Conservation (phyloP, 2,113 vertebrate genomes). For the Tretioscincus oriximinensis region DNA sequence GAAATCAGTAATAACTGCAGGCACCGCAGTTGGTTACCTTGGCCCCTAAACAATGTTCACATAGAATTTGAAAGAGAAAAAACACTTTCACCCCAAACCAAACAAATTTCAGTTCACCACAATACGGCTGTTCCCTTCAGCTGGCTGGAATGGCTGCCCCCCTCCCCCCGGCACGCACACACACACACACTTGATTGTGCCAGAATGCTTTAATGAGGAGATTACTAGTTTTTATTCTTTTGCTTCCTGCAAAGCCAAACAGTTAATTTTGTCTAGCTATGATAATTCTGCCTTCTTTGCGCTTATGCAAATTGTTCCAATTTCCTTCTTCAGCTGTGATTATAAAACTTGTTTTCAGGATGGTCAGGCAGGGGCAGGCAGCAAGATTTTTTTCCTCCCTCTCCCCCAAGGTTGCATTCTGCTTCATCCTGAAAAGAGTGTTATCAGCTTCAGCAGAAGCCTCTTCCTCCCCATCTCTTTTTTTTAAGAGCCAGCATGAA, state of each 20-base stretch:
- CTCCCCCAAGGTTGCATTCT: not conserved
- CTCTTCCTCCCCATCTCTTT: not conserved
- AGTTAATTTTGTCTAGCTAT: conserved; percentile 21
- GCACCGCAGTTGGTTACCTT: not conserved
- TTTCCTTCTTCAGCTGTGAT: conserved; percentile 26
- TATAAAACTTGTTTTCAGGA: conserved; percentile 13
- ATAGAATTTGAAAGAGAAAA: too few relatives aligned
- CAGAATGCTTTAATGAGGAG: conserved; percentile 33
- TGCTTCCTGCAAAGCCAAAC: conserved; percentile 24
- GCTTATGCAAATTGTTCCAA: conserved; percentile 28
- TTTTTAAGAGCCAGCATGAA: not conserved
- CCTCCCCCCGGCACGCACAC: too few relatives aligned
- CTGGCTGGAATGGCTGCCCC: not conserved
- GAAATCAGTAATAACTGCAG: not conserved
- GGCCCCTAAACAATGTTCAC: not conserved
- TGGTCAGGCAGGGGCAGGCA: conserved; percentile 12
- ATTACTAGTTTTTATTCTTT: conserved; percentile 35
- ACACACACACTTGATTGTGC: conserved; percentile 2
- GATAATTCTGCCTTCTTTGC: conserved; percentile 19
- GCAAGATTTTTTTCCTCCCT: not conserved
- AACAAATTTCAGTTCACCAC: not conserved
- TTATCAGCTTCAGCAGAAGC: not conserved
- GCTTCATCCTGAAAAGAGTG: not conserved
- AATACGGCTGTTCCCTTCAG: not conserved
- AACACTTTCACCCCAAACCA: not conserved